phyloP scores from a whole-genome alignment of 2,888 invertebrate species.

The Hermaeophaga mercurialis region DNA sequence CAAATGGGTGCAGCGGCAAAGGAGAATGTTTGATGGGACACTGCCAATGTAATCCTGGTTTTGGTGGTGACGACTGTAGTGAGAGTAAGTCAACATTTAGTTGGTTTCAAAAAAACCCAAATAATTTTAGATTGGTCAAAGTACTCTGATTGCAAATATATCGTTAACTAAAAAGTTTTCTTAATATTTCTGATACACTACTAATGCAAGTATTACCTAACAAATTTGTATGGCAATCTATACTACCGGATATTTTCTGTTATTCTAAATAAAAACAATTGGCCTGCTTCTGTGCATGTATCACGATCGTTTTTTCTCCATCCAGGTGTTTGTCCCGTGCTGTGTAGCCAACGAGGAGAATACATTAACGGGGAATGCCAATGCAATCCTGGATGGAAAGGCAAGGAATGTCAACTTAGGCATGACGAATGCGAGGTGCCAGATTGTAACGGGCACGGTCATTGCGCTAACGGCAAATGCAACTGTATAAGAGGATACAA shows the following conservation, averaged over 20 bases:
- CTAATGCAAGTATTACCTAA: no score
- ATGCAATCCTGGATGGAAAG: conserved; percentile 98
- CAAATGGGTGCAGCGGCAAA: conserved; percentile 94
- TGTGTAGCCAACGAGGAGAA: conserved; percentile 96
- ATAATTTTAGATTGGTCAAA: no score
- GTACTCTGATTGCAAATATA: no score
- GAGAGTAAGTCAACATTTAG: conserved; percentile 79
- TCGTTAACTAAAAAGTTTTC: no score
- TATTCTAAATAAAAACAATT: no score
- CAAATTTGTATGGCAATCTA: no score
- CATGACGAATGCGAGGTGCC: conserved; percentile 96
- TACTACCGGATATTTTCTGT: no score
- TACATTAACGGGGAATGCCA: conserved; percentile 96
- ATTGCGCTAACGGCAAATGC: conserved; percentile 94
- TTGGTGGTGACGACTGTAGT: conserved; percentile 94
- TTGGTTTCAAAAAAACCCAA: no score
- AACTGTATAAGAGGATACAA: conserved; percentile 93
- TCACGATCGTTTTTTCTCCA: conserved; percentile 36
- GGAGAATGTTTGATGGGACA: conserved; percentile 95
- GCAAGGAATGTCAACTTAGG: conserved; percentile 92
- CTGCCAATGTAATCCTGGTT: conserved; percentile 96
- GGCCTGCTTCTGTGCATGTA: conserved; percentile 40
- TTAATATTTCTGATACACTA: no score
- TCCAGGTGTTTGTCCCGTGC: conserved; percentile 89
- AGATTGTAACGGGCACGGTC: conserved; percentile 95